These are phyloP conservation scores for Cephalopholis sonnerati DNA, from an alignment of 2,113 vertebrate species.

Conservation along the genomic window DNA sequence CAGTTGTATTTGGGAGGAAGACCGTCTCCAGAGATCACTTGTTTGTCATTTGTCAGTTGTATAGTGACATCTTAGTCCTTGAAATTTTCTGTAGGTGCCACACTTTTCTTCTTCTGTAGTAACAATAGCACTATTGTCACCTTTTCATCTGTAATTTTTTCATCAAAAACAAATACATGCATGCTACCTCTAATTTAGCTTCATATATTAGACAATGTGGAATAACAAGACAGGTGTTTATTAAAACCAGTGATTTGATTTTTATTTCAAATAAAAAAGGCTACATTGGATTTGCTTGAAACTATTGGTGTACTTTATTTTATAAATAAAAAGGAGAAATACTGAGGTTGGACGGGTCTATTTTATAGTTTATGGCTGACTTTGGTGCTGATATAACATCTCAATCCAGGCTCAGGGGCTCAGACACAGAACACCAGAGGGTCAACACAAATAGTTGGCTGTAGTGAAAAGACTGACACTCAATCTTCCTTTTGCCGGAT, in stretches of 20 bases:
- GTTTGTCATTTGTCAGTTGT: background rate
- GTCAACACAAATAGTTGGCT: constrained; percentile 55
- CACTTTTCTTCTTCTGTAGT: background rate
- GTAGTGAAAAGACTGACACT: constrained; percentile 68
- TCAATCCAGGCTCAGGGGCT: constrained; percentile 60
- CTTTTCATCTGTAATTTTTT: background rate
- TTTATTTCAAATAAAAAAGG: background rate
- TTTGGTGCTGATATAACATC: constrained; percentile 37
- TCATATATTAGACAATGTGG: background rate
- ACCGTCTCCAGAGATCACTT: background rate
- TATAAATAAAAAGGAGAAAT: background rate
- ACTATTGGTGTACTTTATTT: background rate
- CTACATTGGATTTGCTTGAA: background rate
- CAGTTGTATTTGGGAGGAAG: no score
- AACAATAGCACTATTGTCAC: no score
- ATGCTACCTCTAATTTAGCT: no score
- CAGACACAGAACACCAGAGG: constrained; percentile 47
- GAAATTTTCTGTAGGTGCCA: background rate
- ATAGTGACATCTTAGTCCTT: background rate
- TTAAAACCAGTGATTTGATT: no score
- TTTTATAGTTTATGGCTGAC: constrained; percentile 10
- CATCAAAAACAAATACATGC: background rate
- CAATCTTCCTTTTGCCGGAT: constrained; percentile 62
- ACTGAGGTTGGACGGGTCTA: background rate
- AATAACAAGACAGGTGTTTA: background rate